Evolutionary conservation across 2,888 invertebrate genomes (phyloP), one percentile per base, ranked within the genome.

Genomic region (Phortica okadai): DNA sequence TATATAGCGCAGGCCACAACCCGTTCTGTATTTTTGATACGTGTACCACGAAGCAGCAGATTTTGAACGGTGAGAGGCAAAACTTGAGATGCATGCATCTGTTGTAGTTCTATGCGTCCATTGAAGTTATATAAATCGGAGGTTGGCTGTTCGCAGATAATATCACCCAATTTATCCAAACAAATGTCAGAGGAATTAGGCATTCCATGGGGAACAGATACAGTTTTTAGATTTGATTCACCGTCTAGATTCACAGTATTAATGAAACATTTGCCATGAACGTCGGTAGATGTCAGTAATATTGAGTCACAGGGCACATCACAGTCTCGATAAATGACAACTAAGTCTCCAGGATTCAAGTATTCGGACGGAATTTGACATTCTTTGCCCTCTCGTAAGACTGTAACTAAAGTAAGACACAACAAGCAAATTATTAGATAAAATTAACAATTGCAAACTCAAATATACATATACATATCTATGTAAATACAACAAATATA

Each of bases 171-270:
- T 21, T 21, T 21, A 21, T 21, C 21, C 21, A 21, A 21, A 21
- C 21, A 21, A 21, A 21, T 21, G 8, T 2, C 67, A 41, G 14
- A 8, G n/a, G 8, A 3, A 7, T 41, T 2, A 3, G 66, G 84
- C 54, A 90, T 78, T 50, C 86, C 89, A 10, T 84, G 80, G 11
- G 92, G 92, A 45, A 86, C 84, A 70, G 81, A 74, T 21, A 92
- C 80, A 2, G 90, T 89, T 77, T 92, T 92, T 6, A 92, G 83
- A 82, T 91, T 92, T 2, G 91, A 89, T 80, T 92, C 92, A 0
- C 97, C 97, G 86, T 97, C 97, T 67, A 97, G 92, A 91, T 97
- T 97, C n/a, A 96, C 96, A 0, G 97, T 97, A 45, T 96, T 97
- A 67, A 97, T 93, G 90, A 93, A 95, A 87, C 96, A 96, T 83